Evolutionary conservation across 37 sponge, comb jelly and placozoan species (phyloP), one percentile per base, ranked within the genome.

Genomic region (Chondrilla cf. caribensis): DNA sequence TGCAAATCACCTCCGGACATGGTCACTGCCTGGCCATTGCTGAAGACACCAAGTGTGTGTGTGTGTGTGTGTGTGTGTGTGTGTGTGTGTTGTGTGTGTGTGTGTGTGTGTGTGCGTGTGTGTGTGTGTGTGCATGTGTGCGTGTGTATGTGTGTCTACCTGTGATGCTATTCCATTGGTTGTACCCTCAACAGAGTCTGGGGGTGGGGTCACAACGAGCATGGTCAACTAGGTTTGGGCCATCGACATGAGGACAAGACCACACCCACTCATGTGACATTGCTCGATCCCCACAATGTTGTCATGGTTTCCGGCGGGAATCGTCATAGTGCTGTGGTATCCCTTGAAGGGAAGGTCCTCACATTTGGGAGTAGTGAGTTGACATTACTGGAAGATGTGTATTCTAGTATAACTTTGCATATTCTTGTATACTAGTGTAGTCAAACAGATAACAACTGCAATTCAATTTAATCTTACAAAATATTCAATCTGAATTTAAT

Each of bases 121-220:
- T 64, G 66, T 47, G 51, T 47, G 51, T 47, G 51, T 62, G 44
- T 41, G n/a, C 7, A 40, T 38, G 40, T n/a, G 40, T 41, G 44
- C 11, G 51, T 47, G 51, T 47, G 51, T 47, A 11, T 47, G 51
- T 47, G 51, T 47, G 51, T 47, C 9, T 47, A 11, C 11, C 9
- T 47, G 51, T 11, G 11, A 47, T 47, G 51, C 11, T n/a, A 6
- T 47, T 11, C 6, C 51, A 14, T 47, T 47, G 51, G 11, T 47
- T 6, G 51, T 47, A 11, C 51, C 9, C 6, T 47, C 51, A 47
- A 11, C 71, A 92, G 92, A 70, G 84, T 89, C 21, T 95, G 89
- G 87, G 79, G 82, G 24, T 95, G 95, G 95, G 95, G 95, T 22
- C 91, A 89, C 88, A 87, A 87, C 36, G 90, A 86, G 35, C 92